Conservation (phyloP, 2,797 vertebrate genomes). For the Typhlichthys eigenmanni region DNA sequence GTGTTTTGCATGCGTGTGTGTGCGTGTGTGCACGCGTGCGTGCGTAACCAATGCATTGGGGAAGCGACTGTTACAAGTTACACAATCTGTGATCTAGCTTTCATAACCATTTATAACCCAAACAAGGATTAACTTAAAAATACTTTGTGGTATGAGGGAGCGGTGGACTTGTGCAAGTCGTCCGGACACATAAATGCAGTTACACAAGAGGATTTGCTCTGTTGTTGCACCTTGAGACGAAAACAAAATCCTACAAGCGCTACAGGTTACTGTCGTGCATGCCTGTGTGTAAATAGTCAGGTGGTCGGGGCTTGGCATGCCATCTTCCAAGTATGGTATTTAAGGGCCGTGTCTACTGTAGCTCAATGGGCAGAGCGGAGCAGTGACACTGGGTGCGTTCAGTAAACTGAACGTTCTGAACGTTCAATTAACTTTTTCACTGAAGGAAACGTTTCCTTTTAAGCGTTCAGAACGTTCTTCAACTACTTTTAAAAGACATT, state of each 20-base stretch:
- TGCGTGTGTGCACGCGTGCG: conserved; percentile 10
- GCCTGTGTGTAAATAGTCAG: conserved; percentile 16
- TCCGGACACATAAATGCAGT: conserved; percentile 26
- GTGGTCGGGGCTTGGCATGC: conserved; percentile 7
- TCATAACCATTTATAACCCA: conserved; percentile 26
- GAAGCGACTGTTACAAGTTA: conserved; percentile 22
- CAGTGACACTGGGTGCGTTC: too few species aligned
- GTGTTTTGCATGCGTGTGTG: conserved; percentile 19
- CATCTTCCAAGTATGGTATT: conserved; percentile 33
- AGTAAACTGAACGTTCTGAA: too few species aligned
- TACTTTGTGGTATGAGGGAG: conserved; percentile 6
- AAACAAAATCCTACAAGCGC: conserved; percentile 26
- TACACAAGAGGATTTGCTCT: conserved; percentile 30
- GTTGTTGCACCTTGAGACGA: conserved; percentile 13
- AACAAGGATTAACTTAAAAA: conserved; percentile 21
- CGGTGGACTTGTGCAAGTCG: conserved; percentile 9
- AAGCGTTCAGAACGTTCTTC: too few species aligned
- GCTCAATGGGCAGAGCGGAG: too few species aligned
- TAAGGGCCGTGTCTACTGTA: too few species aligned
- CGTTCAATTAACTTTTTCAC: too few species aligned
- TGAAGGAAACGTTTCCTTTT: too few species aligned
- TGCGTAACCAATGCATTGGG: not conserved
- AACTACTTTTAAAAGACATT: too few species aligned
- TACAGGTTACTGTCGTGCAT: conserved; percentile 12
- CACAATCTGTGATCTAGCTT: conserved; percentile 35